These are phyloP conservation scores for Octonoba sinensis DNA, from an alignment of 2,888 invertebrate genomes.

Conservation along the genomic window DNA sequence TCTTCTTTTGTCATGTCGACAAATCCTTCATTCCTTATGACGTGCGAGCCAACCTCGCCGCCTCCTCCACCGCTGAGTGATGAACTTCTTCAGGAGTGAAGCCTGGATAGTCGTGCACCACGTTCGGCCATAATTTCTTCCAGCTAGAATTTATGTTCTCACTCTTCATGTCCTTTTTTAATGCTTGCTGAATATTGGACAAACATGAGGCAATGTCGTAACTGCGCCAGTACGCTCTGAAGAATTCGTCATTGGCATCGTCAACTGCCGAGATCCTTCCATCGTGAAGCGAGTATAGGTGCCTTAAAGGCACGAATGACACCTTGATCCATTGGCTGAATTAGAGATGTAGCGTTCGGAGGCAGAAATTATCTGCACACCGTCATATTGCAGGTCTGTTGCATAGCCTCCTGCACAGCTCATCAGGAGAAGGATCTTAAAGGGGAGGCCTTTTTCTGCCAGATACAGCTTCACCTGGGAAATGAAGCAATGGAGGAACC, in stretches of 20 bases:
- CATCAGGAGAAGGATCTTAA: constrained; percentile 62
- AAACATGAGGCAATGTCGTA: constrained; percentile 24
- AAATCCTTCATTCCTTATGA: no score
- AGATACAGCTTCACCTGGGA: constrained; percentile 54
- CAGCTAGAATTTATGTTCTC: neutral
- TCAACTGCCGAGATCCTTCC: constrained; percentile 17
- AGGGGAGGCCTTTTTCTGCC: constrained; percentile 30
- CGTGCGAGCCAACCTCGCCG: no score
- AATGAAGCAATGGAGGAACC: constrained; percentile 50
- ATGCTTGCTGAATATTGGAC: constrained; percentile 20
- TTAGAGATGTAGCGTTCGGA: no score
- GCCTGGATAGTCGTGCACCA: neutral
- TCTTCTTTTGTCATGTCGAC: neutral
- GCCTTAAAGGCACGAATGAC: constrained; percentile 13
- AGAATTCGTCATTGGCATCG: constrained; percentile 8
- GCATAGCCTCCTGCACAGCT: constrained; percentile 66
- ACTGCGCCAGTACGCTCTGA: constrained; percentile 17
- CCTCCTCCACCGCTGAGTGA: neutral
- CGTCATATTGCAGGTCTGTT: constrained; percentile 36
- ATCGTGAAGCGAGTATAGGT: constrained; percentile 4
- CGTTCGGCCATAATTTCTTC: no score
- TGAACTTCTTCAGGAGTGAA: neutral
- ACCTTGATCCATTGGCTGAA: constrained; percentile 9
- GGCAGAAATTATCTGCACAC: constrained; percentile 15
- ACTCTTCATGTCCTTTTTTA: constrained; percentile 20